phyloP scores from a whole-genome alignment of 2,797 vertebrate species.

The Scyliorhinus canicula region DNA sequence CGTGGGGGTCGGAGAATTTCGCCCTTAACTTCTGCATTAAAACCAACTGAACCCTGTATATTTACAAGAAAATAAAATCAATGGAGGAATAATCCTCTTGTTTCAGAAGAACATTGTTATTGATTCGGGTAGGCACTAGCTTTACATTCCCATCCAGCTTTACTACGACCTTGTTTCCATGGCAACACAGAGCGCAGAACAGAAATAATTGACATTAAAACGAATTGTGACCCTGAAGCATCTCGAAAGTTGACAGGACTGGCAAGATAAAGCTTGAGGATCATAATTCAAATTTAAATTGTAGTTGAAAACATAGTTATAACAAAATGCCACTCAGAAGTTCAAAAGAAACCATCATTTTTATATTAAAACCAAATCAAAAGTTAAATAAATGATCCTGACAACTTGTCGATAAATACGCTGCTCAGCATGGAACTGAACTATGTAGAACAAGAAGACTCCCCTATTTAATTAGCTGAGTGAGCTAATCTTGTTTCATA shows the following conservation, averaged over 20 bases:
- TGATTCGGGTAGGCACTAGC: background rate
- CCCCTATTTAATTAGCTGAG: background rate
- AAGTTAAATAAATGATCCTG: background rate
- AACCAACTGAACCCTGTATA: background rate
- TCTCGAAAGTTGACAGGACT: background rate
- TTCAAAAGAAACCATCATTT: background rate
- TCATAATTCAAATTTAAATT: background rate
- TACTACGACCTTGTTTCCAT: background rate
- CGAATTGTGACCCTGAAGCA: background rate
- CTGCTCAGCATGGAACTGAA: background rate
- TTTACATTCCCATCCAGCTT: background rate
- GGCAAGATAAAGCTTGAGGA: constrained; percentile 2
- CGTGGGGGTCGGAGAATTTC: no score
- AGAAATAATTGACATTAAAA: background rate
- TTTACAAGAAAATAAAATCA: background rate
- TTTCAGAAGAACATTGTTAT: background rate
- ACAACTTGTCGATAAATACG: background rate
- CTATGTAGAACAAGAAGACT: background rate
- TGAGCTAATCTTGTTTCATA: background rate
- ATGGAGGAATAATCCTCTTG: background rate
- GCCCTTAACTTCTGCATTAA: background rate
- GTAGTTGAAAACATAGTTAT: background rate
- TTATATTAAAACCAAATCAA: background rate
- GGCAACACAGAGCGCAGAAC: background rate
- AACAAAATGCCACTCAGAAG: background rate